Evolutionary conservation across 2,797 vertebrate species (phyloP).

Genomic region (Garrulus glandarius): DNA sequence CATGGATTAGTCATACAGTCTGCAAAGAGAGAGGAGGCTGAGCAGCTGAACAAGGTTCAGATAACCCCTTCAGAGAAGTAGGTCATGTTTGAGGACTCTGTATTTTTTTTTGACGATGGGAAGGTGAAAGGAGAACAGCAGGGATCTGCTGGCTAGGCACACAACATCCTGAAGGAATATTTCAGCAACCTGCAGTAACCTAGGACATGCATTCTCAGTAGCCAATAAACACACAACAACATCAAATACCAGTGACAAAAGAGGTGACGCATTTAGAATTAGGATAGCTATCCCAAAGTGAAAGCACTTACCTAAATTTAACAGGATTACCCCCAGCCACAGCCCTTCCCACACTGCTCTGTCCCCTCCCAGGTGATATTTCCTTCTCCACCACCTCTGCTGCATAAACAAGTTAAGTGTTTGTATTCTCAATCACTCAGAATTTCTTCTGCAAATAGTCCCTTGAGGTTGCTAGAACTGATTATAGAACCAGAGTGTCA

Average conservation of each 20-base stretch:
- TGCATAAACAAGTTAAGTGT: slow-evolving; percentile 9
- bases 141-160: neutral
- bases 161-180: neutral
- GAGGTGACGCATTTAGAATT: neutral
- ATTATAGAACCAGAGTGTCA: neutral
- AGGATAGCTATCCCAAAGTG: neutral
- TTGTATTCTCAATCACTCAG: neutral
- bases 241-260: neutral
- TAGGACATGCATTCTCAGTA: neutral
- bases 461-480: neutral
- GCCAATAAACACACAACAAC: neutral
- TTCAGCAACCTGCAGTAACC: neutral
- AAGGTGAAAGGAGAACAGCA: neutral
- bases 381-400: neutral
- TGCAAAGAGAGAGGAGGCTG: neutral
- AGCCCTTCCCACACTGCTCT: neutral
- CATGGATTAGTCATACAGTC: neutral
- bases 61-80: neutral
- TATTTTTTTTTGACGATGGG: neutral
- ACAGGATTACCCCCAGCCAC: neutral
- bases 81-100: neutral
- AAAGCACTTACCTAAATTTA: neutral
- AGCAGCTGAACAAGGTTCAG: neutral
- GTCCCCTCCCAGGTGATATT: neutral
- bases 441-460: slow-evolving; percentile 1